Percentiles rank a stretch among this genome's conserved stretches.
Conservation (phyloP, 2,888 invertebrate genomes). For the Spilarctia lutea region DNA sequence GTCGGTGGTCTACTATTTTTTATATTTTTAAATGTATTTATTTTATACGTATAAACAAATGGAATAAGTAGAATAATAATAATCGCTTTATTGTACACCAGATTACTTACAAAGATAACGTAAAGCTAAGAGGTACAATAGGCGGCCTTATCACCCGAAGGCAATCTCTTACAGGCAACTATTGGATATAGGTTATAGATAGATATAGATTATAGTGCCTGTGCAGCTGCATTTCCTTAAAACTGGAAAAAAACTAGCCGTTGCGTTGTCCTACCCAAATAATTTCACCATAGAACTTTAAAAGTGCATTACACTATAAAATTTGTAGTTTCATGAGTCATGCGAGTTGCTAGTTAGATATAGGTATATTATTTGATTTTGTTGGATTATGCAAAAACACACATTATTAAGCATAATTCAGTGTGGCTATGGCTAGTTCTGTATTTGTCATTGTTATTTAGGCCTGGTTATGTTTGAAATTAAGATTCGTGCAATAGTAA, state of each 20-base stretch:
- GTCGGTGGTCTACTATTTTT: too few relatives aligned
- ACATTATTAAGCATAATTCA: slow-evolving; percentile 33
- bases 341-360: neutral
- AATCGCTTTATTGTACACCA: too few relatives aligned
- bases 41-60: too few relatives aligned
- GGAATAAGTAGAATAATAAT: too few relatives aligned
- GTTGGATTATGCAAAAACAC: neutral
- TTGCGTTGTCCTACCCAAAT: neutral
- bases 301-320: neutral
- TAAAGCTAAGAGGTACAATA: too few relatives aligned
- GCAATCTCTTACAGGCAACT: too few relatives aligned
- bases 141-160: too few relatives aligned
- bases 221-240: neutral
- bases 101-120: too few relatives aligned
- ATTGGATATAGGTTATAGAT: too few relatives aligned
- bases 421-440: slow-evolving; percentile 49
- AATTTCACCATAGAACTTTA: neutral
- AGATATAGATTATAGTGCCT: too few relatives aligned
- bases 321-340: neutral
- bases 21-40: too few relatives aligned
- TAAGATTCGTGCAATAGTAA: slow-evolving; percentile 75
- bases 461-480: slow-evolving; percentile 69
- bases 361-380: neutral
- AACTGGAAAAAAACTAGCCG: neutral
- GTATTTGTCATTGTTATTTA: slow-evolving; percentile 37